A percentile compares a stretch with the other conserved stretches of the same genome.
Evolutionary conservation across 2,797 vertebrate species (phyloP).

Genomic region (Gastrophryne carolinensis): DNA sequence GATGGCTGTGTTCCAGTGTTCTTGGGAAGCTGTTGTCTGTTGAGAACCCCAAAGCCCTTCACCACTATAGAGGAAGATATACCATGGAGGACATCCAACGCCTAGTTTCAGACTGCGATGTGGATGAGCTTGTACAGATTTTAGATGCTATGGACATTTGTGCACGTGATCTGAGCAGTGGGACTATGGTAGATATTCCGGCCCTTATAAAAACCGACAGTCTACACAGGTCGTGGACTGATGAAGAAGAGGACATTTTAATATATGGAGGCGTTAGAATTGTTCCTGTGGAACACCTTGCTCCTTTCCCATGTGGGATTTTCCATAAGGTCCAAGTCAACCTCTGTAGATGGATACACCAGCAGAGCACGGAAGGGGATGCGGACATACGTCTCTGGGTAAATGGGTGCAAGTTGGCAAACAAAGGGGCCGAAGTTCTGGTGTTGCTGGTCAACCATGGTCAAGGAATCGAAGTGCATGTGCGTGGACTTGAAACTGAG

Average conservation of each 20-base stretch:
- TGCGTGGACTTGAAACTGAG: slow-evolving; percentile 84
- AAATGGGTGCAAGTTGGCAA: slow-evolving; percentile 86
- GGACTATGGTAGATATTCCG: slow-evolving; percentile 93
- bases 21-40: slow-evolving; percentile 88
- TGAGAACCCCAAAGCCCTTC: slow-evolving; percentile 93
- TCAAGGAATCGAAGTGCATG: slow-evolving; percentile 93
- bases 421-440: slow-evolving; percentile 83
- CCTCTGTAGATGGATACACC: slow-evolving; percentile 93
- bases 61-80: slow-evolving; percentile 96
- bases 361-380: slow-evolving; percentile 86
- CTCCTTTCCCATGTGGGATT: slow-evolving; percentile 91
- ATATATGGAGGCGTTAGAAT: slow-evolving; percentile 91
- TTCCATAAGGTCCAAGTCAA: slow-evolving; percentile 98
- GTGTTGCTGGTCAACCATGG: slow-evolving; percentile 94
- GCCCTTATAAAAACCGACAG: slow-evolving; percentile 93
- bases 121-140: slow-evolving; percentile 93
- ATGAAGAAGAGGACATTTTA: slow-evolving; percentile 83
- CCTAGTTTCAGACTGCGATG: slow-evolving; percentile 87
- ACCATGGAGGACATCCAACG: slow-evolving; percentile 91
- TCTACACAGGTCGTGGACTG: slow-evolving; percentile 91
- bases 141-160: slow-evolving; percentile 97
- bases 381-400: slow-evolving; percentile 91
- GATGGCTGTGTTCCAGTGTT: slow-evolving; percentile 90
- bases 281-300: slow-evolving; percentile 91
- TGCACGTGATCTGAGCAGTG: slow-evolving; percentile 85